These are phyloP conservation scores for Chrysodeixis includens DNA, from an alignment of 2,888 invertebrate genomes.

Conservation along the genomic window DNA sequence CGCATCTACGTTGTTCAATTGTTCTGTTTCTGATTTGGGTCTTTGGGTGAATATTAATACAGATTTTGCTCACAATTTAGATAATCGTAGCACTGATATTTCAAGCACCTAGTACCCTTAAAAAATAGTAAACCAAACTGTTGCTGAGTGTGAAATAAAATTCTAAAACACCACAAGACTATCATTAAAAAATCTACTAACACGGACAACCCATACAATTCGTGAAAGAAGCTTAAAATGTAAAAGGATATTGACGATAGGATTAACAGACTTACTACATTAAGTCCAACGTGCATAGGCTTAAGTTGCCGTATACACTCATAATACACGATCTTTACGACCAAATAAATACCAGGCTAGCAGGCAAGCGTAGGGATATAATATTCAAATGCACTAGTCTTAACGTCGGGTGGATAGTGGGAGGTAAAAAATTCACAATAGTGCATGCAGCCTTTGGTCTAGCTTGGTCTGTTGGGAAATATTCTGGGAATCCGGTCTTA, in stretches of 20 bases:
- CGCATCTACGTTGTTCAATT: too few relatives aligned
- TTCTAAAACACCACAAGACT: too few relatives aligned
- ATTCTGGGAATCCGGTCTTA: constrained; percentile 4
- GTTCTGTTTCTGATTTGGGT: too few relatives aligned
- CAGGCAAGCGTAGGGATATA: constrained; percentile 7
- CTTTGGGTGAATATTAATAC: too few relatives aligned
- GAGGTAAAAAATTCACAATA: constrained; percentile 38
- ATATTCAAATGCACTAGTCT: constrained; percentile 9
- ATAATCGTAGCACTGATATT: too few relatives aligned
- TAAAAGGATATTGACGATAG: background rate
- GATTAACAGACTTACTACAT: too few relatives aligned
- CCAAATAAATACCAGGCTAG: constrained; percentile 1
- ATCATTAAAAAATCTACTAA: too few relatives aligned
- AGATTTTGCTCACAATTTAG: too few relatives aligned
- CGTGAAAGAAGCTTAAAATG: background rate
- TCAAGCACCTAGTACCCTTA: too few relatives aligned
- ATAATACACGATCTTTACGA: constrained; percentile 1
- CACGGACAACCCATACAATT: too few relatives aligned
- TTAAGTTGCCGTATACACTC: background rate
- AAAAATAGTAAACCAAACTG: too few relatives aligned
- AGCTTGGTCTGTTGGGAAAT: constrained; percentile 38
- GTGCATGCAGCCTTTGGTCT: constrained; percentile 16
- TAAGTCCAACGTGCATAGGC: background rate
- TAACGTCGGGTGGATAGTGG: constrained; percentile 16
- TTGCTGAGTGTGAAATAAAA: too few relatives aligned